Evolutionary conservation across 2,888 invertebrate species (phyloP).

Genomic region (Conomelus anceps): DNA sequence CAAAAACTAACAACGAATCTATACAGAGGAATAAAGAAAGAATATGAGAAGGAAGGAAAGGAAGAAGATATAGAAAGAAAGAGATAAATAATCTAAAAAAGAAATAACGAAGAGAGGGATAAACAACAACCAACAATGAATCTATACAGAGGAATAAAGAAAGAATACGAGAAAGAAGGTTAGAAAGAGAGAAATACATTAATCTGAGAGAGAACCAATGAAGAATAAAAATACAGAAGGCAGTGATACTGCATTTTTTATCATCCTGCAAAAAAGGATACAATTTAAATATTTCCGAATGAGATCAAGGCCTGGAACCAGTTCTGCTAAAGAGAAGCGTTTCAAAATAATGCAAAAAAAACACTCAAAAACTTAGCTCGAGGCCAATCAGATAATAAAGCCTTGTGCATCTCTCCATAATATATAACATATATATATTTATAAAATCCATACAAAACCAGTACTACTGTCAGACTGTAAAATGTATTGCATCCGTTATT

Average conservation of each 20-base stretch:
- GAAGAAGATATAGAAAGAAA: neutral
- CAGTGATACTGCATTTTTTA: too few species aligned
- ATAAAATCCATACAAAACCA: too few species aligned
- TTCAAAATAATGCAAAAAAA: neutral
- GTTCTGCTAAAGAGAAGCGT: neutral
- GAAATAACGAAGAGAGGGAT: neutral
- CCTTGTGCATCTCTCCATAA: neutral
- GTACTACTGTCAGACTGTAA: neutral
- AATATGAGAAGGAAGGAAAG: neutral
- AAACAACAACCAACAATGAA: too few species aligned
- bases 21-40: neutral
- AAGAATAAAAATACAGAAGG: too few species aligned
- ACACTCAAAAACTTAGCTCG: neutral
- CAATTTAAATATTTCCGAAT: neutral
- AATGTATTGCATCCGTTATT: neutral
- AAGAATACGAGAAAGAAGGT: neutral
- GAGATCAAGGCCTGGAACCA: neutral
- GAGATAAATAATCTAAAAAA: neutral
- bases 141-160: too few species aligned
- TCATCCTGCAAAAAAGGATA: neutral
- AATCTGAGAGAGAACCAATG: neutral
- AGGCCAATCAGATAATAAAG: neutral
- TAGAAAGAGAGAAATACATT: neutral
- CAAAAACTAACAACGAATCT: neutral
- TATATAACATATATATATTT: too few species aligned